Evolutionary conservation across 2,888 invertebrate species (phyloP).

Genomic region (Caenorhabditis becei): DNA sequence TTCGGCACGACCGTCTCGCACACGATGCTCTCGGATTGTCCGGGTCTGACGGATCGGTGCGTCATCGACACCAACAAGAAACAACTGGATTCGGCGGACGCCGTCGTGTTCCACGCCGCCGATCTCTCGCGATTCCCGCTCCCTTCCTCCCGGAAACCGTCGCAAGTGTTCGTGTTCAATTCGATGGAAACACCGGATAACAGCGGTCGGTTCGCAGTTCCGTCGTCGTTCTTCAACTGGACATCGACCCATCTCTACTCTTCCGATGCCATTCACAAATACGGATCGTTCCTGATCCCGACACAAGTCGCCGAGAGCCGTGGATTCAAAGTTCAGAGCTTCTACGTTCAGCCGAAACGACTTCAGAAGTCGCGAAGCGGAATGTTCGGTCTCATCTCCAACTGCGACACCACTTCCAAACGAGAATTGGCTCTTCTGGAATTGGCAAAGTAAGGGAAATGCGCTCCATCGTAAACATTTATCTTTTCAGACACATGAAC

Average conservation of each 20-base stretch:
- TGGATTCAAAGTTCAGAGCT: constrained; percentile 71
- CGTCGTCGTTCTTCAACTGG: constrained; percentile 83
- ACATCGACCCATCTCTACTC: constrained; percentile 84
- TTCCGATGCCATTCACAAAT: constrained; percentile 83
- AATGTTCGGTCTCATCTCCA: constrained; percentile 79
- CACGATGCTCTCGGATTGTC: constrained; percentile 60
- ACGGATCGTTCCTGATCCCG: constrained; percentile 81
- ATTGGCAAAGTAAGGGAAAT: constrained; percentile 68
- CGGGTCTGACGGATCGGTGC: constrained; percentile 84
- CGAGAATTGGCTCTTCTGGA: constrained; percentile 72
- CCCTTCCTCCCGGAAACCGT: constrained; percentile 31
- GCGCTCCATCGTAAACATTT: background rate
- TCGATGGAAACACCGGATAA: constrained; percentile 70
- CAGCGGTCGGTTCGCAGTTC: constrained; percentile 49
- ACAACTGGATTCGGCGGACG: constrained; percentile 85
- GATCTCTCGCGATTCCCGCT: constrained; percentile 67
- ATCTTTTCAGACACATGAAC: constrained; percentile 70
- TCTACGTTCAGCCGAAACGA: constrained; percentile 60
- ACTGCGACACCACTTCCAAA: constrained; percentile 76
- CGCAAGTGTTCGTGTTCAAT: constrained; percentile 54
- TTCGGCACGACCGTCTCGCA: constrained; percentile 59
- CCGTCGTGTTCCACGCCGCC: constrained; percentile 85
- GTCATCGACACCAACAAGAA: constrained; percentile 84
- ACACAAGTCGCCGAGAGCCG: constrained; percentile 68
- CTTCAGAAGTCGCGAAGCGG: constrained; percentile 71